Conservation (phyloP, 2,113 vertebrate genomes). For the Cyanoliseus patagonus region DNA sequence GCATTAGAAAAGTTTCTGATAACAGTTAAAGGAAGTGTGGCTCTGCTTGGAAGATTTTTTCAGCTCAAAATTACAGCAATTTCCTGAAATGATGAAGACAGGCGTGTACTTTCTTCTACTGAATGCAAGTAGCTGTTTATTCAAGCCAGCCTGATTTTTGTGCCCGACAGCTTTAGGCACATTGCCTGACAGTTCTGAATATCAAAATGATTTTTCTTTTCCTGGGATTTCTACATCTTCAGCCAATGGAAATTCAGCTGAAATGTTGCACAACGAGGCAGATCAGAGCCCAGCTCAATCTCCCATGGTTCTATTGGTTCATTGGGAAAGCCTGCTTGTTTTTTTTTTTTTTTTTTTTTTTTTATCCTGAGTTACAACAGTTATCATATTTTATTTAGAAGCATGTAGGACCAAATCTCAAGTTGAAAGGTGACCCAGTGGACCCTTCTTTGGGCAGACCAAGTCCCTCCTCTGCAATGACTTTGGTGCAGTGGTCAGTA, state of each 20-base stretch:
- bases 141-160: not conserved
- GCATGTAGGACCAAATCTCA: not conserved
- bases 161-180: not conserved
- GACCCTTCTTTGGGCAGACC: not conserved
- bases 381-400: not conserved
- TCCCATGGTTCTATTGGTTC: not conserved
- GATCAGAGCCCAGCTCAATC: not conserved
- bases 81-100: not conserved
- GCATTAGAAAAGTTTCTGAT: slow-evolving; percentile 66
- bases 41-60: slow-evolving; percentile 28
- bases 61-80: not conserved
- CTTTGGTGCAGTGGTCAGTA: not conserved
- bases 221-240: not conserved
- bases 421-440: not conserved
- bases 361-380: not conserved
- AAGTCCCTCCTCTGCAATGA: not conserved
- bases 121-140: not conserved
- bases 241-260: not conserved
- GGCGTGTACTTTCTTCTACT: not conserved
- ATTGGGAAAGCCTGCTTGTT: not conserved
- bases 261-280: not conserved
- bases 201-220: not conserved
- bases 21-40: slow-evolving; percentile 38
- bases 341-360: not conserved
- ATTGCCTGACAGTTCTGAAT: not conserved